Evolutionary conservation across 2,888 invertebrate genomes (phyloP).

Genomic region (Watsonalla binaria): DNA sequence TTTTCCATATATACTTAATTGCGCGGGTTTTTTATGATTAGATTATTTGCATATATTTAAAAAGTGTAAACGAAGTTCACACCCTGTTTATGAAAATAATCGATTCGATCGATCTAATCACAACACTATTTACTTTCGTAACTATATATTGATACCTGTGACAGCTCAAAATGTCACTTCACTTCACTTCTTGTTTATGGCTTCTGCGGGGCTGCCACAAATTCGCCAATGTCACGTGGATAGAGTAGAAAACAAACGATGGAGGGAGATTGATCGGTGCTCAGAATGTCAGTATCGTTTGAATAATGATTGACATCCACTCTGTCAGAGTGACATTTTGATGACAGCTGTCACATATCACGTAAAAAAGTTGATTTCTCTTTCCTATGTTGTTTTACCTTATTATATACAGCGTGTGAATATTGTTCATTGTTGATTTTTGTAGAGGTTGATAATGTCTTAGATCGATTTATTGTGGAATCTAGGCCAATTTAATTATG

Average conservation of each 20-base stretch:
- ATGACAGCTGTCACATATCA: too few relatives aligned
- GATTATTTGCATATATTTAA: neutral
- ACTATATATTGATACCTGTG: neutral
- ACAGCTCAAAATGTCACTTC: neutral
- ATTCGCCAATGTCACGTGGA: too few relatives aligned
- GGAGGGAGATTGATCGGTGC: too few relatives aligned
- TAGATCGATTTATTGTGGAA: constrained; percentile 3
- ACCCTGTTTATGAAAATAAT: neutral
- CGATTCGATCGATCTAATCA: too few relatives aligned
- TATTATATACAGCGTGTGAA: constrained; percentile 7
- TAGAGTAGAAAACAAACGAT: too few relatives aligned
- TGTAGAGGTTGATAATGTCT: constrained; percentile 24
- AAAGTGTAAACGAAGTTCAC: neutral
- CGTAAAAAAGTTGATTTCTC: neutral
- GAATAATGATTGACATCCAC: too few relatives aligned
- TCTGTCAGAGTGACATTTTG: too few relatives aligned
- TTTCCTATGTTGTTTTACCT: constrained; percentile 7
- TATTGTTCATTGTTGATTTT: constrained; percentile 8
- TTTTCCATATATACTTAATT: neutral
- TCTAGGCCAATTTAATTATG: neutral
- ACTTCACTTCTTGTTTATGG: too few relatives aligned
- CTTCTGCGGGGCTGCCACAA: too few relatives aligned
- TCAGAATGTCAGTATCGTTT: too few relatives aligned
- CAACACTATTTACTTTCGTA: neutral
- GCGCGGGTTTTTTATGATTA: neutral